Conservation (phyloP, 2,888 invertebrate species). For the Acanthopleura granulata region DNA sequence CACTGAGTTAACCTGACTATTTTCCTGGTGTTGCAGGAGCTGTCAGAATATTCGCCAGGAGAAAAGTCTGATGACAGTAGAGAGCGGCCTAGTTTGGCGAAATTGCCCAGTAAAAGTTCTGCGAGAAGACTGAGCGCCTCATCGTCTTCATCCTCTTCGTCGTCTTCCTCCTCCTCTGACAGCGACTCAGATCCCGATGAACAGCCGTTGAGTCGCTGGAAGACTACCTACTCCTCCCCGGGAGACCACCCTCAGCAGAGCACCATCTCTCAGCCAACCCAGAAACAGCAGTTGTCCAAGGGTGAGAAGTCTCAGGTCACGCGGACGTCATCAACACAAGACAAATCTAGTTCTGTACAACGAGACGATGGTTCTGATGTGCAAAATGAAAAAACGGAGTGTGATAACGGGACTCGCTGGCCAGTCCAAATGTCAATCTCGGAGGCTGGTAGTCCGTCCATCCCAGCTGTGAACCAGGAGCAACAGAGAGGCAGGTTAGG, state of each 20-base stretch:
- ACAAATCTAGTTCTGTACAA: not conserved
- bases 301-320: no score
- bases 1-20: not conserved
- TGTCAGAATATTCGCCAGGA: not conserved
- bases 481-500: not conserved
- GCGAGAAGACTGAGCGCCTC: not conserved
- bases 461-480: not conserved
- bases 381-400: not conserved
- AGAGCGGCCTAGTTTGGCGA: no score
- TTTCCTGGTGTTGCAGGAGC: not conserved
- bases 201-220: not conserved
- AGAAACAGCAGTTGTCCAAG: not conserved
- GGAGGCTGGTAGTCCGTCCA: not conserved
- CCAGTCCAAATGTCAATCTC: not conserved
- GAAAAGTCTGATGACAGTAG: not conserved
- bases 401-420: not conserved
- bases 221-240: not conserved
- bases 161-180: not conserved
- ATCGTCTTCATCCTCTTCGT: not conserved
- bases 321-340: not conserved
- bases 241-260: no score
- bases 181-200: conserved; percentile 2
- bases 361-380: not conserved
- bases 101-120: not conserved
- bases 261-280: not conserved